Percentiles rank a stretch among this genome's conserved stretches.
Conservation (phyloP, 35 echinoderm and acorn worm genomes). For the Apostichopus japonicus region DNA sequence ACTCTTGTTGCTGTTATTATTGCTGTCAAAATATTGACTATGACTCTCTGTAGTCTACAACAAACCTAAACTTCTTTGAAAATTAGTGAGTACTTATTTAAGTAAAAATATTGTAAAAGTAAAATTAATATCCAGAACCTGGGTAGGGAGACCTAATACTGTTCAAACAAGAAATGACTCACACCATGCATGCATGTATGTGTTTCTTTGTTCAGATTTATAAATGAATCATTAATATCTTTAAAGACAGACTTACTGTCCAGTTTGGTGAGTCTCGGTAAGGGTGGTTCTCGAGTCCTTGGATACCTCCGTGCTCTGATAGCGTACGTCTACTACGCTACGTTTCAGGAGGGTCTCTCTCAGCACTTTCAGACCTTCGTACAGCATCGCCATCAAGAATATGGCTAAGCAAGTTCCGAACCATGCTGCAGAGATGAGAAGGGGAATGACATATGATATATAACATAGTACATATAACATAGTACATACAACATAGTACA, state of each 20-base stretch:
- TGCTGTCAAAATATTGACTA: no score
- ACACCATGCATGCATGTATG: no score
- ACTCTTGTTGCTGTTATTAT: no score
- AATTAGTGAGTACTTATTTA: no score
- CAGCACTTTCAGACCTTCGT: constrained; percentile 93
- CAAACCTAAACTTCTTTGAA: no score
- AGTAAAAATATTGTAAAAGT: no score
- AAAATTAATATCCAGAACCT: no score
- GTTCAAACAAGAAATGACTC: no score
- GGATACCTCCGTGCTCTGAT: constrained; percentile 78
- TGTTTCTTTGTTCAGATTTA: no score
- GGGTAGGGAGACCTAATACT: no score
- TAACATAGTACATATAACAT: background rate
- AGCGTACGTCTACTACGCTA: constrained; percentile 82
- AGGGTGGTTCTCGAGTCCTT: constrained; percentile 80
- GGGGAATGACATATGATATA: background rate
- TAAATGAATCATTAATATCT: no score
- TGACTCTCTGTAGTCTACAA: no score
- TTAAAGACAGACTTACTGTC: constrained; percentile 69
- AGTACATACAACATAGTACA: background rate
- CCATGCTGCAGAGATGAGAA: constrained; percentile 20
- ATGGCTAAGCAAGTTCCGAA: constrained; percentile 89
- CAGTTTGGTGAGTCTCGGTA: constrained; percentile 83
- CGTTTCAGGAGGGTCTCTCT: constrained; percentile 75
- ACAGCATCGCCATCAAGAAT: constrained; percentile 88